Percentiles rank a stretch among this genome's conserved stretches.
These are phyloP conservation scores for Scaptomyza hsui DNA, from an alignment of 1,140 invertebrate species.

Conservation along the genomic window DNA sequence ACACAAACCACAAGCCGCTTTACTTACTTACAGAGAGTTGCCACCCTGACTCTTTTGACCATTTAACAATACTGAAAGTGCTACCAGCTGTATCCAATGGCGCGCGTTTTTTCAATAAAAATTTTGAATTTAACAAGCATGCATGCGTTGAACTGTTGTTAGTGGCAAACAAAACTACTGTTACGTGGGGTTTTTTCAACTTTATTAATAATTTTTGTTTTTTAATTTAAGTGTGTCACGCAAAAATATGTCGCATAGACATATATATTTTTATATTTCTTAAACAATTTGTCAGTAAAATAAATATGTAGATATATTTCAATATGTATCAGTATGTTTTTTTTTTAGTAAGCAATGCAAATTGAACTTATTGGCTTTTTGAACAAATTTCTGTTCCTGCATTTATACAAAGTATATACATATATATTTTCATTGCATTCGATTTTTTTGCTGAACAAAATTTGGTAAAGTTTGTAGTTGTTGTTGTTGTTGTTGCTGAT, in stretches of 20 bases:
- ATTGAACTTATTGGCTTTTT: conserved; percentile 56
- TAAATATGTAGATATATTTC: conserved; percentile 54
- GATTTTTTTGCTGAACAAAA: conserved; percentile 50
- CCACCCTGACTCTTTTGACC: neutral
- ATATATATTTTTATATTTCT: conserved; percentile 42
- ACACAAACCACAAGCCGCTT: conserved; percentile 2
- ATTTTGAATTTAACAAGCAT: conserved; percentile 1
- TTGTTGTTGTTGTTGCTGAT: conserved; percentile 25
- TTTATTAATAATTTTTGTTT: conserved; percentile 62
- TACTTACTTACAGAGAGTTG: neutral
- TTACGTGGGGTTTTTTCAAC: conserved; percentile 61
- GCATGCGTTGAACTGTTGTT: conserved; percentile 22
- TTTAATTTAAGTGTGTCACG: conserved; percentile 46
- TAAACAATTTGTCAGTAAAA: conserved; percentile 64
- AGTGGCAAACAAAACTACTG: conserved; percentile 64
- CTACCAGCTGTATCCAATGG: neutral
- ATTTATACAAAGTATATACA: conserved; percentile 52
- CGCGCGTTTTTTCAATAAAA: conserved; percentile 2
- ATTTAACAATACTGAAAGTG: neutral
- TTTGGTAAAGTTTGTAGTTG: conserved; percentile 32
- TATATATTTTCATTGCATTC: conserved; percentile 22
- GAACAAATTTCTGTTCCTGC: conserved; percentile 14
- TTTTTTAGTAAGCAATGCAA: conserved; percentile 67
- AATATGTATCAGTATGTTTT: conserved; percentile 33
- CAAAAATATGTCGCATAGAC: conserved; percentile 72